Conservation (phyloP, 2,888 invertebrate species). For the Sarcophaga carnaria region DNA sequence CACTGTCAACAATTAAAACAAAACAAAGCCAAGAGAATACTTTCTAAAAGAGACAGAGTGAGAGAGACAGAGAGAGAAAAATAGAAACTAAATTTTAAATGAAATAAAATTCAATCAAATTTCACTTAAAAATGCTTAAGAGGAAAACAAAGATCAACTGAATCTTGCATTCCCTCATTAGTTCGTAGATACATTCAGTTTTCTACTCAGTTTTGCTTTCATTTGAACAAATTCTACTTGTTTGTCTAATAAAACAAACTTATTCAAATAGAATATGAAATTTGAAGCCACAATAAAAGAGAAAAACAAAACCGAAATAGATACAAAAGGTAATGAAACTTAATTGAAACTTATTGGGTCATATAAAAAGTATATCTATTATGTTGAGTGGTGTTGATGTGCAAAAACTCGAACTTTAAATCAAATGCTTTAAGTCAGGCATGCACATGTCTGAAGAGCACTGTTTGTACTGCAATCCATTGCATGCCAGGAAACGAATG, state of each 20-base stretch:
- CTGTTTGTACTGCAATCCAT: no score
- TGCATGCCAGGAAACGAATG: no score
- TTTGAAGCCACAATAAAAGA: background rate
- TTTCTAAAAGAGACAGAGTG: background rate
- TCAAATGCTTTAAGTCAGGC: no score
- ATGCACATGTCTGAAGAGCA: no score
- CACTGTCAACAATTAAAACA: no score
- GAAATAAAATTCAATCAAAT: constrained; percentile 49
- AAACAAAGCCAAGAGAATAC: background rate
- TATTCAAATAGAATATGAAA: background rate
- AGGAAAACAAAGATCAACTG: background rate
- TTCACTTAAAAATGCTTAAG: constrained; percentile 61
- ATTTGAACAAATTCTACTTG: background rate
- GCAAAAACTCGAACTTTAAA: no score
- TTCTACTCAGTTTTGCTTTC: background rate
- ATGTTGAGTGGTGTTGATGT: no score
- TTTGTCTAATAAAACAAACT: background rate
- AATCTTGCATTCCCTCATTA: background rate
- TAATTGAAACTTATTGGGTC: constrained; percentile 4
- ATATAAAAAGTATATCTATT: background rate
- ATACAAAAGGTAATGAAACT: constrained; percentile 31
- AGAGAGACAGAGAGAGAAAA: background rate
- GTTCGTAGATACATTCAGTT: no score
- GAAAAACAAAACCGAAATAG: background rate
- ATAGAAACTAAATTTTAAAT: background rate